These are phyloP conservation scores for Heteractis magnifica DNA, from an alignment of 92 coral and sea anemone species.

Conservation along the genomic window DNA sequence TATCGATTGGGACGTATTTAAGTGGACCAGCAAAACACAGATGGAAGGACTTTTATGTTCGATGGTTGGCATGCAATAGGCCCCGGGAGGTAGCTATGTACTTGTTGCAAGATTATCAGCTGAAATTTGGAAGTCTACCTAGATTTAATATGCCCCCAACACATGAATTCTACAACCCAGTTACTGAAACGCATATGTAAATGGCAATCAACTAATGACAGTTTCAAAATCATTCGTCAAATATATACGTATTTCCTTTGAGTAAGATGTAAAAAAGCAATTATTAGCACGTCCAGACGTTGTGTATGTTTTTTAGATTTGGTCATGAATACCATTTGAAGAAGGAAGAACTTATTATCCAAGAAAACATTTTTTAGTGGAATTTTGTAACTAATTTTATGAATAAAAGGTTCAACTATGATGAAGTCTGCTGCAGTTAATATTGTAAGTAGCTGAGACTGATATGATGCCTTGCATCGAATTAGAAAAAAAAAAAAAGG, in stretches of 20 bases:
- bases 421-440: too few species aligned
- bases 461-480: too few species aligned
- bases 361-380: too few species aligned
- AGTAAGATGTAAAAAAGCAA: too few species aligned
- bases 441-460: too few species aligned
- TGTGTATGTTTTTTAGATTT: too few species aligned
- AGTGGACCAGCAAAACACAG: slow-evolving; percentile 75
- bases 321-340: too few species aligned
- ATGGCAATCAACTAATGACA: background rate
- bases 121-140: slow-evolving; percentile 66
- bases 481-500: too few species aligned
- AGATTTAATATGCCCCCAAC: slow-evolving; percentile 69
- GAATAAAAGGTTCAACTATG: too few species aligned
- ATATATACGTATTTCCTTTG: background rate
- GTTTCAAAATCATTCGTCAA: background rate
- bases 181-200: background rate
- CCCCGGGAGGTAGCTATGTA: slow-evolving; percentile 81
- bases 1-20: slow-evolving; percentile 73
- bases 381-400: too few species aligned
- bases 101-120: slow-evolving; percentile 68
- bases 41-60: slow-evolving; percentile 78
- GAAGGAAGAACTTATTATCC: too few species aligned
- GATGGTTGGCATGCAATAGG: slow-evolving; percentile 74
- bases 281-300: too few species aligned
- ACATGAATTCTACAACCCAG: slow-evolving; percentile 9